Conservation (phyloP, 1,140 invertebrate species). For the Telenomus remus region DNA sequence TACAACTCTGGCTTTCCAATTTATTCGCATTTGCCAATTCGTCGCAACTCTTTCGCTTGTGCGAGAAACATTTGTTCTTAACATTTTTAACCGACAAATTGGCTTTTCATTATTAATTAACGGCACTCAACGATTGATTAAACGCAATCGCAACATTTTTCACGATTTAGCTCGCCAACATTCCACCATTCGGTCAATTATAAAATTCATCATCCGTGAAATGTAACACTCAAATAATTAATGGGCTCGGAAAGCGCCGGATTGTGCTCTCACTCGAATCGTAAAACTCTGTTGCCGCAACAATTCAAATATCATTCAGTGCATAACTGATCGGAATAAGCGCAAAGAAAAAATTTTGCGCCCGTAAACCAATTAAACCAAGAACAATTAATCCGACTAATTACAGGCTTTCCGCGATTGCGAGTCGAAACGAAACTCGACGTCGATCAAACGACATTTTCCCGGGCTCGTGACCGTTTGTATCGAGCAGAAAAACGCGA, state of each 20-base stretch:
- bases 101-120: too few species aligned
- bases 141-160: constrained; percentile 8
- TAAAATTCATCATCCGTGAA: constrained; percentile 18
- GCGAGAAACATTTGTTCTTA: too few species aligned
- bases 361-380: constrained; percentile 26
- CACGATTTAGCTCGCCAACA: neutral
- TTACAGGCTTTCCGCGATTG: constrained; percentile 17
- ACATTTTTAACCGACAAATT: too few species aligned
- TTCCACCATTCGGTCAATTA: constrained; percentile 16
- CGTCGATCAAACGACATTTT: constrained; percentile 25
- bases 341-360: constrained; percentile 12
- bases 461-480: constrained; percentile 6
- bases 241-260: constrained; percentile 4
- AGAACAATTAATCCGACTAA: constrained; percentile 39
- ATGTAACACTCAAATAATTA: constrained; percentile 31
- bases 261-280: constrained; percentile 7
- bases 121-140: constrained; percentile 15
- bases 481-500: neutral
- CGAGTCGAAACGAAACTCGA: constrained; percentile 29
- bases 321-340: constrained; percentile 15
- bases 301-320: constrained; percentile 29
- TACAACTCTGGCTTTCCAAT: too few species aligned
- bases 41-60: too few species aligned
- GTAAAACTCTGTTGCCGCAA: constrained; percentile 28
- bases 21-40: too few species aligned